These are phyloP conservation scores for Oligia strigilis DNA, from an alignment of 2,888 invertebrate genomes.

Conservation along the genomic window DNA sequence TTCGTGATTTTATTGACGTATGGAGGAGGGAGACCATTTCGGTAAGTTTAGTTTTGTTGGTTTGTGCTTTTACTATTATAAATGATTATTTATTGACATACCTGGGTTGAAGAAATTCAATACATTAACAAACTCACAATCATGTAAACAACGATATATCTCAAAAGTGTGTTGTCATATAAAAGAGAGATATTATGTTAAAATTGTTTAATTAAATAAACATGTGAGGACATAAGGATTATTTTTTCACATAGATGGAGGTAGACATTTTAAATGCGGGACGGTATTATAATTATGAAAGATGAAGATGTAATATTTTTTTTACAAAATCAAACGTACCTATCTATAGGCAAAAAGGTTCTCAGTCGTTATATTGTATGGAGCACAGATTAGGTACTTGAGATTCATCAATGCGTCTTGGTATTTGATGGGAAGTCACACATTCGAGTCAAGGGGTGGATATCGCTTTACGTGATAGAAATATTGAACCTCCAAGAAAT, in stretches of 20 bases:
- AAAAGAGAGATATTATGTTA: background rate
- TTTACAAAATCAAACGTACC: background rate
- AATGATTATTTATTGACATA: background rate
- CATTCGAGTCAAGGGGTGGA: constrained; percentile 45
- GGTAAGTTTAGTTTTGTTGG: constrained; percentile 86
- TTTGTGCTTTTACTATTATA: background rate
- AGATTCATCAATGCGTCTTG: constrained; percentile 18
- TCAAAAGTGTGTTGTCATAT: background rate
- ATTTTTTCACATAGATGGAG: too few relatives aligned
- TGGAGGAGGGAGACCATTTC: constrained; percentile 96
- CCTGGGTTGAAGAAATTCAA: background rate
- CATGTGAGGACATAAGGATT: background rate
- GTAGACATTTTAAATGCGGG: background rate
- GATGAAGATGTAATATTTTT: background rate
- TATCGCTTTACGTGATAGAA: constrained; percentile 79
- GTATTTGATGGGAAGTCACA: constrained; percentile 9
- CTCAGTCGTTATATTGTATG: background rate
- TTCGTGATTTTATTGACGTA: constrained; percentile 95
- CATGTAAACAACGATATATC: background rate
- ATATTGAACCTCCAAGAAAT: constrained; percentile 67
- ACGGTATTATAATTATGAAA: background rate
- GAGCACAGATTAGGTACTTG: constrained; percentile 8
- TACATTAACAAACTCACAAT: background rate
- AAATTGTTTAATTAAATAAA: background rate
- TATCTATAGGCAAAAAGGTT: background rate